Base-by-base conservation (phyloP, 1,140 invertebrate species). In the Sinella curviseta region DNA sequence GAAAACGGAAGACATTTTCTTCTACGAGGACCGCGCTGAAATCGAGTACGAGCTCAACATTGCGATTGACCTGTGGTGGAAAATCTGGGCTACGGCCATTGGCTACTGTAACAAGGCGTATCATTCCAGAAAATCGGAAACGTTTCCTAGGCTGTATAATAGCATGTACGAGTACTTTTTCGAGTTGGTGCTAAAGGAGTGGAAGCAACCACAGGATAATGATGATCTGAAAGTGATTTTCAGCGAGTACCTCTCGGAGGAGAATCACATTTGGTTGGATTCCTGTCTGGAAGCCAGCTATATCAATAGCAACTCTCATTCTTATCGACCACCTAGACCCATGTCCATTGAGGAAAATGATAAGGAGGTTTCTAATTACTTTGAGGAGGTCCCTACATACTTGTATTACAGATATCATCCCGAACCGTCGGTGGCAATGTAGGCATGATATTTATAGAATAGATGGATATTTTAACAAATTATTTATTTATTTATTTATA, bases 71-170 rank as follows among this genome's bases (percentile, higher is more conserved):
- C 12, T 74, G 12, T 74, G 30, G 30, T 80, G 78, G 78, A 80
- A 80, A 54, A 60, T 80, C 1, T 80, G 74, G n/a, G 36, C 75
- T 2, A 80, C 78, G 16, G 75, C 75, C 1, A 35, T 60, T 16
- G 78, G 78, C 17, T 80, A 80, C 35, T 80, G 78, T 26, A 80
- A 80, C 30, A 48, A 30, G 0, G 36, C 48, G 55, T 80, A 80
- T 20, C 4, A 4, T 3, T 8, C 39, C 20, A 31, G 78, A 0
- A 80, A 77, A 34, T 36, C 78, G 17, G 78, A 79, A 35, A 76
- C 74, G 17, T 79, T 79, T 33, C 74, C 78, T 14, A 60, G 78
- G 36, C 74, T 79, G 0, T 79, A 79, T 34, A 79, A 75, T 48
- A 76, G 65, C 4, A 75, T 57, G 26, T 79, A 60, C n/a, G 78